phyloP scores from a whole-genome alignment of 2,888 invertebrate genomes.

The Brachyopa scutellaris region DNA sequence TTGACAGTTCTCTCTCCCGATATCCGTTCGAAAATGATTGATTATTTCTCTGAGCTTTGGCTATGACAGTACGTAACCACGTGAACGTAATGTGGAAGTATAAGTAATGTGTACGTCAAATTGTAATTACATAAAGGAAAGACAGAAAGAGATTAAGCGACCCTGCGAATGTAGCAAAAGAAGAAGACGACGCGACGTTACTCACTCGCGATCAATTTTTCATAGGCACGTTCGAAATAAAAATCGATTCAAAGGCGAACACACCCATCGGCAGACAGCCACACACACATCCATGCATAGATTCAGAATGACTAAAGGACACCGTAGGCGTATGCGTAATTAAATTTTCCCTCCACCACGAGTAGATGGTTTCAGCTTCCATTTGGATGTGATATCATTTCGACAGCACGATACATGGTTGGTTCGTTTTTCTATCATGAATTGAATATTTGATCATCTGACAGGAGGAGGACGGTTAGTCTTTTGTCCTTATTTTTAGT shows the following conservation, averaged over 20 bases:
- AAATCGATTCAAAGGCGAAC: constrained; percentile 18
- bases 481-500: constrained; percentile 30
- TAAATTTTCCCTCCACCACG: constrained; percentile 39
- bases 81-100: no score
- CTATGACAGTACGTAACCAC: background rate
- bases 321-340: constrained; percentile 55
- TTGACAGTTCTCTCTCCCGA: constrained; percentile 29
- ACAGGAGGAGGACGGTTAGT: constrained; percentile 5
- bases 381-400: constrained; percentile 12
- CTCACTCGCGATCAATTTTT: constrained; percentile 22
- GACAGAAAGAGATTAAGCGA: background rate
- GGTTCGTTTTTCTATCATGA: constrained; percentile 26
- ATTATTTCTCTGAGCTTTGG: background rate
- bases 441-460: constrained; percentile 55
- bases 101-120: no score
- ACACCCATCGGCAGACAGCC: background rate
- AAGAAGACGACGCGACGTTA: no score
- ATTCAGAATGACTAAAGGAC: background rate
- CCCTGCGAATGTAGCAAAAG: no score
- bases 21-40: constrained; percentile 27
- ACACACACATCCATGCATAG: background rate
- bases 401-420: background rate
- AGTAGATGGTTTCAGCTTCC: constrained; percentile 13
- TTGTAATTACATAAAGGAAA: constrained; percentile 9
- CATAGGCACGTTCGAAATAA: constrained; percentile 18